Base-by-base conservation (phyloP, 2,797 vertebrate species). In the Geotrypetes seraphini region DNA sequence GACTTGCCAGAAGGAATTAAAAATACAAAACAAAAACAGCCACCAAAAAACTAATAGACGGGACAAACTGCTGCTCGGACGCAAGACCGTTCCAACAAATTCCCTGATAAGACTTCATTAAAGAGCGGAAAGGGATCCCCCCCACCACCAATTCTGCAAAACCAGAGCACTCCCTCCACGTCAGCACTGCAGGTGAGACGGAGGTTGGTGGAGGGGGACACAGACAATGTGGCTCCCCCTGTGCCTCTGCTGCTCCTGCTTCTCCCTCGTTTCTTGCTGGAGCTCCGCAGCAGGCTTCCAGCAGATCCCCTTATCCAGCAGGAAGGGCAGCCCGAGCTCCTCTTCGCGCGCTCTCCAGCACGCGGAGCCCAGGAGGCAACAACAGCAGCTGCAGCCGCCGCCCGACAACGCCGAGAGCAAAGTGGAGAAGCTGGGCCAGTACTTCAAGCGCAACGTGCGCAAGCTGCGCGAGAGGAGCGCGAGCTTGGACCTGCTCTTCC, bases 401-500 rank as follows among this genome's bases (percentile, higher is more conserved):
- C 79, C 81, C 10, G 87, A 87, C 53, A 77, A 82, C 18, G 66
- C 78, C 0, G 90, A 77, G 62, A 81, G 81, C 69, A 89, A 85
- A 69, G 88, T 95, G 72, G 91, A 89, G 59, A 82, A 85, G 24
- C 85, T 96, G 44, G 94, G 93, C 31, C 88, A 80, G 54, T 71
- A 79, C 3, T 96, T 97, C 77, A 90, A 91, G 63, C 69, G 66
- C 8, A 92, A 89, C 31, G 85, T 97, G 45, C 86, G 92, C 12
- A 78, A 78, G 47, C 78, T 98, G 50, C 84, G 94, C 10, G 90
- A 89, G 70, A 81, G 75, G 16, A 90, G 90, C 63, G 56, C 42
- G 19, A 76, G 81, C 28, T 56, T 98, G 60, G 93, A 97, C 69
- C 77, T 96, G 50, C 90, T 97, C 19, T 98, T 98, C 71, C 72